Base-by-base conservation (phyloP, 2,888 invertebrate species). In the Parochlus steinenii region DNA sequence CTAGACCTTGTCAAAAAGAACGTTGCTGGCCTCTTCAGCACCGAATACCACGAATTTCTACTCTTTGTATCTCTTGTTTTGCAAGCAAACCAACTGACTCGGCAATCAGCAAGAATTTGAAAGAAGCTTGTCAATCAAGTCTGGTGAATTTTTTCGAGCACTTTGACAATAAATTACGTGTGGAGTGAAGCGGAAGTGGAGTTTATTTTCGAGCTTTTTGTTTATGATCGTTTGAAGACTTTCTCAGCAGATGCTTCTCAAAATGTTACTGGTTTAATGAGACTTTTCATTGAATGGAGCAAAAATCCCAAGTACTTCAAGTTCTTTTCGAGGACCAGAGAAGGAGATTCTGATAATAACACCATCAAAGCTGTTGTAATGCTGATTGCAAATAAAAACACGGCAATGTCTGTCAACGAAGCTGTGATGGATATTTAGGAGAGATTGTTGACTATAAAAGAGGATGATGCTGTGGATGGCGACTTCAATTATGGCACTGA, bases 171-270 rank as follows among this genome's bases (percentile, higher is more conserved):
- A n/a, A n/a, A 69, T 40, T 87, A 83, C 51, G 54, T 62, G 4
- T 92, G 86, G 81, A 62, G 62, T 5, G 51, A 58, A 15, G 57
- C 63, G 5, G 81, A 90, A 54, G 56, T 90, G 7, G 69, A 74
- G 41, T 72, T 78, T 0, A 51, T 90, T 12, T 89, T 81, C 49
- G 63, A 74, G 31, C 71, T 79, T 0, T 72, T 79, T 31, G 67
- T 95, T 7, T 89, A 82, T 75, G 87, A 89, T 1, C 67, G 74
- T 48, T 56, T 86, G 38, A 64, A 68, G 8, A 81, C 78, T 49
- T 56, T 93, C 11, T 71, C 77, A 1, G 61, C 69, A 30, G 90
- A 93, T 51, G 78, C 85, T 7, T 72, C 87, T 37, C 75, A 82
- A 46, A 77, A 74, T 45, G 86, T 89, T 0, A 86, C 89, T 2